Base-by-base conservation (phyloP, 2,113 vertebrate genomes). In the Poeciliopsis turrubarensis region DNA sequence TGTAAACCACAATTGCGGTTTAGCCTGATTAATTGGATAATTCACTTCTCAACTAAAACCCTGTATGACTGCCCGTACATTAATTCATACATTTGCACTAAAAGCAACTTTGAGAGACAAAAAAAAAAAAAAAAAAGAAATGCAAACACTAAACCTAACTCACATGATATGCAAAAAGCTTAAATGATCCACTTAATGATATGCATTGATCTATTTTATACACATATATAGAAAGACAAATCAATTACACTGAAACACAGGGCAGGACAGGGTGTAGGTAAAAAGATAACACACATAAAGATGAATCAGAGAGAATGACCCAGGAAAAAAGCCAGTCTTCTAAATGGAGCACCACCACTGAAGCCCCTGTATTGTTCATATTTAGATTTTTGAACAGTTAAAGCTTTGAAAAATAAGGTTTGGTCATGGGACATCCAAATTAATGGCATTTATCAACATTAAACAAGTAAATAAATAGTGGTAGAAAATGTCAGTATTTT, bases 261-360 rank as follows among this genome's bases (percentile, higher is more conserved):
- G 64, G 73, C 29, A 65, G 78, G 73, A 57, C 22, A 57, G 51
- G 88, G 76, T 30, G 17, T 75, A 76, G 72, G 79, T 65, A 60
- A 75, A 88, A 70, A 60, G 67, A 26, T 66, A 34, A 77, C 34
- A 85, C 39, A 89, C 12, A 78, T 54, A 77, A 51, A 70, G 22
- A 84, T 77, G 86, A 77, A 60, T 81, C 60, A 84, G 79, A 86
- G 54, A 86, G 67, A 77, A 75, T 75, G 68, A 81, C 68, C n/a
- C 71, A 68, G 66, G 64, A 63, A 10, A 62, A 29, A 68, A 30
- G 64, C 61, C 62, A 64, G 26, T 70, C 73, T 70, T 57, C 70
- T 70, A 85, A 72, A 86, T 80, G 74, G 68, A 79, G 78, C 71
- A 39, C 87, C 84, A 51, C 79, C 86, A 86, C 71, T 68, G 80